These are phyloP conservation scores for Hypolimnas misippus DNA, from an alignment of 2,888 invertebrate genomes.

Conservation along the genomic window DNA sequence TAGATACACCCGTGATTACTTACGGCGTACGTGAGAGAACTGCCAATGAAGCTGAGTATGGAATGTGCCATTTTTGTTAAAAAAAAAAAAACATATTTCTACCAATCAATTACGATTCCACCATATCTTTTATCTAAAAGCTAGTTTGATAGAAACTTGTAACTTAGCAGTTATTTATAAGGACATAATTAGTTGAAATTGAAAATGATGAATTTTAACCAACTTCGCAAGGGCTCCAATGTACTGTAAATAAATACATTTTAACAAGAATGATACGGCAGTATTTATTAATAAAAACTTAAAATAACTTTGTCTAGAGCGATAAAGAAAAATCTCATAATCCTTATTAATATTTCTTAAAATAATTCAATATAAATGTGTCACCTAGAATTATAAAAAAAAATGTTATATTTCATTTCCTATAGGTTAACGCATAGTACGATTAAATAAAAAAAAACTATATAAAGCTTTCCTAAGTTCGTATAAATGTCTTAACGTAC, in stretches of 20 bases:
- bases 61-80: slow-evolving; percentile 32
- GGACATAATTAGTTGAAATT: background rate
- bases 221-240: too few relatives aligned
- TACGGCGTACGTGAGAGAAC: slow-evolving; percentile 59
- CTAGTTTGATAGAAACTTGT: background rate
- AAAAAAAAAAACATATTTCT: slow-evolving; percentile 44
- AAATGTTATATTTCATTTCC: background rate
- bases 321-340: too few relatives aligned
- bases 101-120: slow-evolving; percentile 19
- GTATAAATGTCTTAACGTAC: background rate
- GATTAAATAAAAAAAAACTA: background rate
- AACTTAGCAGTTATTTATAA: background rate
- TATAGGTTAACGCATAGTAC: too few relatives aligned
- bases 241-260: too few relatives aligned
- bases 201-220: too few relatives aligned
- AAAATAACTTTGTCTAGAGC: too few relatives aligned
- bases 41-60: slow-evolving; percentile 45
- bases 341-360: too few relatives aligned
- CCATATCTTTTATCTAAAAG: background rate
- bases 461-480: background rate
- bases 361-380: too few relatives aligned
- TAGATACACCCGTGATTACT: slow-evolving; percentile 63
- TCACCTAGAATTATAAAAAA: background rate
- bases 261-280: too few relatives aligned
- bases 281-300: too few relatives aligned